phyloP scores from a whole-genome alignment of 2,797 vertebrate species.

The Coregonus suidteri region DNA sequence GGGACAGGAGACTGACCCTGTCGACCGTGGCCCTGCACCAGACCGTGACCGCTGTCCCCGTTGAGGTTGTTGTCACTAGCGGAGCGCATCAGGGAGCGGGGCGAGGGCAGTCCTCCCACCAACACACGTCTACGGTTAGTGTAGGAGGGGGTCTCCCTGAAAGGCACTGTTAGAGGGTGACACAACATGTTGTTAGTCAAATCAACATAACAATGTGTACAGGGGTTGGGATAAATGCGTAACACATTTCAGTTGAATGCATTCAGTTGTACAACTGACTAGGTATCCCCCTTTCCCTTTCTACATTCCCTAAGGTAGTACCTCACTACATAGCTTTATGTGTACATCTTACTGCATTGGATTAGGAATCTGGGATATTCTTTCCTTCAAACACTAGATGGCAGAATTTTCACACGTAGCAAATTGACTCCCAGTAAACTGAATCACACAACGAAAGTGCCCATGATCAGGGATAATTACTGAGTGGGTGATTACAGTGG shows the following conservation, averaged over 20 bases:
- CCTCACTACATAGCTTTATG: no score
- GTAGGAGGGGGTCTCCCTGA: constrained; percentile 95
- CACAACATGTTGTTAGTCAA: constrained; percentile 5
- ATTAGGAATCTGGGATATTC: neutral
- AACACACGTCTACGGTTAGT: constrained; percentile 86
- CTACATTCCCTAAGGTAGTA: no score
- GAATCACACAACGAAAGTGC: neutral
- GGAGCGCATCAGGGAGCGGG: constrained; percentile 91
- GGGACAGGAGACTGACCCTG: constrained; percentile 87
- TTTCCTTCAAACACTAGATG: constrained; percentile 63
- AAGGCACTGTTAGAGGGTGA: constrained; percentile 82
- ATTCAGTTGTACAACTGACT: no score
- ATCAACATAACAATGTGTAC: neutral
- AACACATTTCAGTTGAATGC: no score
- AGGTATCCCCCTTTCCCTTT: no score
- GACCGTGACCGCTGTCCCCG: constrained; percentile 77
- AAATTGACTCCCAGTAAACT: no score
- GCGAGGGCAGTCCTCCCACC: constrained; percentile 76
- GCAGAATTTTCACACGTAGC: constrained; percentile 58
- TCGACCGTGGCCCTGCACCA: constrained; percentile 64
- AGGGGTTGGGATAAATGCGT: no score
- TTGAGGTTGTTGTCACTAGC: constrained; percentile 97
- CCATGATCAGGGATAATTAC: neutral
- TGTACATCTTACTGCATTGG: neutral
- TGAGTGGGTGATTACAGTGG: neutral